Evolutionary conservation across 2,113 vertebrate genomes (phyloP).

Genomic region (Colistium nudipinnis): DNA sequence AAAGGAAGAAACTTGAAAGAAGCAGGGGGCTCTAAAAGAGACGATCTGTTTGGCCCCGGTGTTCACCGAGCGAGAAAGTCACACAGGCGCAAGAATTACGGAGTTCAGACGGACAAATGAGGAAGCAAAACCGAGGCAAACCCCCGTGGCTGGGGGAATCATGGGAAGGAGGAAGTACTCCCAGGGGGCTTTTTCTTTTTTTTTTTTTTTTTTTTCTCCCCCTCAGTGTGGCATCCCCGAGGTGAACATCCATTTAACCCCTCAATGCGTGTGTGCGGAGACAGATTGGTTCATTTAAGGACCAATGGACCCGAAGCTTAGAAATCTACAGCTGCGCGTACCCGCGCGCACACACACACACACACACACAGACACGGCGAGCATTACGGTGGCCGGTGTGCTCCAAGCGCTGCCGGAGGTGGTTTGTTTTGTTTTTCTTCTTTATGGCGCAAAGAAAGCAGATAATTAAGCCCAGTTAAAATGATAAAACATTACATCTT

Average conservation of each 20-base stretch:
- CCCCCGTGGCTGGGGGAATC: constrained; percentile 23
- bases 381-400: neutral
- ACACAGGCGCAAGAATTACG: constrained; percentile 45
- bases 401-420: too few species aligned
- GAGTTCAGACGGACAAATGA: constrained; percentile 38
- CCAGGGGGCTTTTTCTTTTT: constrained; percentile 42
- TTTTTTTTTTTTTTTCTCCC: too few species aligned
- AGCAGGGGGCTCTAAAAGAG: too few species aligned
- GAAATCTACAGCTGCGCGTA: constrained; percentile 25
- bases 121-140: constrained; percentile 20
- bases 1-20: too few species aligned
- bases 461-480: constrained; percentile 14
- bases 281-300: constrained; percentile 63
- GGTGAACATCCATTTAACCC: constrained; percentile 71
- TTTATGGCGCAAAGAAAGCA: constrained; percentile 2
- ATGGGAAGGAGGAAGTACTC: constrained; percentile 24
- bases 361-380: constrained; percentile 1
- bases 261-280: constrained; percentile 57
- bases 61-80: constrained; percentile 23
- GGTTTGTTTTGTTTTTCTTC: too few species aligned
- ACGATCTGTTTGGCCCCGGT: constrained; percentile 6
- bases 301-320: constrained; percentile 51
- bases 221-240: constrained; percentile 56
- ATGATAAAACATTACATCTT: neutral
- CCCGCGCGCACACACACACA: constrained; percentile 13